Percentiles rank a stretch among this genome's conserved stretches.
phyloP scores from a whole-genome alignment of 2,888 invertebrate species.

The Campopleginae sp. region DNA sequence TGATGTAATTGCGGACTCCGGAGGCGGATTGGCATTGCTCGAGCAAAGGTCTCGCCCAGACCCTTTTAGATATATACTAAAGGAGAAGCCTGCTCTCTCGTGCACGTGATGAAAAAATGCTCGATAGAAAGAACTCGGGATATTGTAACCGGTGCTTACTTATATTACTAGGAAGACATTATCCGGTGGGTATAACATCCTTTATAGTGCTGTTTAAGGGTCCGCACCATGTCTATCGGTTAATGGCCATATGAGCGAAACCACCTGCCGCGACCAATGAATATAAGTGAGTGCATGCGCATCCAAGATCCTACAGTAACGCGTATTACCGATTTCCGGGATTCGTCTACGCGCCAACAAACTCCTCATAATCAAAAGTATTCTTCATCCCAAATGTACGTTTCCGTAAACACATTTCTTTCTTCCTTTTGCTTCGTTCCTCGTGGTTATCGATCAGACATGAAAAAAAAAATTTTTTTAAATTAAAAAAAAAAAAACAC shows the following conservation, averaged over 20 bases:
- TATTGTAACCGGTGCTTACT: conserved; percentile 73
- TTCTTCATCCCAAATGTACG: background rate
- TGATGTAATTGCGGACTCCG: conserved; percentile 73
- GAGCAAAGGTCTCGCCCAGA: conserved; percentile 47
- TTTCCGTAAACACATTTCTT: conserved; percentile 12
- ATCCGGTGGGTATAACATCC: conserved; percentile 64
- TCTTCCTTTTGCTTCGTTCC: background rate
- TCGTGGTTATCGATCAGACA: background rate
- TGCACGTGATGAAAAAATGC: conserved; percentile 43
- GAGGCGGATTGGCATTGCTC: conserved; percentile 51
- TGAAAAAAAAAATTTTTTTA: too few relatives aligned
- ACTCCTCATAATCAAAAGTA: conserved; percentile 20
- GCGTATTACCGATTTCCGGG: conserved; percentile 17
- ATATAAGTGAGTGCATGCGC: conserved; percentile 45
- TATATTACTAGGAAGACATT: conserved; percentile 75
- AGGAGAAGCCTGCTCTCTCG: background rate
- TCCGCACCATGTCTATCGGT: conserved; percentile 36
- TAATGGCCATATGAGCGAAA: conserved; percentile 69
- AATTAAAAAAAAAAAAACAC: too few relatives aligned
- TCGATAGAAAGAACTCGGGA: conserved; percentile 40
- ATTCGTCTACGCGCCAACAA: conserved; percentile 24
- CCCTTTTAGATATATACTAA: conserved; percentile 2
- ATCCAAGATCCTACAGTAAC: conserved; percentile 47
- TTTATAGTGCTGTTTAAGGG: conserved; percentile 54
- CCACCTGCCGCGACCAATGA: conserved; percentile 71